These are phyloP conservation scores for Chaetorhynchus papuensis DNA, from an alignment of 2,113 vertebrate genomes.

Conservation along the genomic window DNA sequence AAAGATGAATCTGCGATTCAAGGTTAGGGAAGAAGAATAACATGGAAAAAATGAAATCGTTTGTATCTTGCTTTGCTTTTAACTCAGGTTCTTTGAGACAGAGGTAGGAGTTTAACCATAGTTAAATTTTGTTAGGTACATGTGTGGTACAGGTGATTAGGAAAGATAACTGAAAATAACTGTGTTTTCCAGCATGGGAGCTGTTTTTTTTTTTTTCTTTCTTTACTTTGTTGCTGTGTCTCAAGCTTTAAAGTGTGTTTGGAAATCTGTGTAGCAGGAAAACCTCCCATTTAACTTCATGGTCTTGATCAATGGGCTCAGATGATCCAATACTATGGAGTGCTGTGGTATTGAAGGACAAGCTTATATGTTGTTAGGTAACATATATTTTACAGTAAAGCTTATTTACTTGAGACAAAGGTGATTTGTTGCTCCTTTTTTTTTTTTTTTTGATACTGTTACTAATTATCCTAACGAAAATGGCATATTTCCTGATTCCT, in stretches of 20 bases:
- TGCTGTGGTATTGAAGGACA: neutral
- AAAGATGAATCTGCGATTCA: neutral
- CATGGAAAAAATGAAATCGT: neutral
- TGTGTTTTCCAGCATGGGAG: neutral
- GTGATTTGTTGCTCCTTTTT: neutral
- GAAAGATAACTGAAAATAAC: neutral
- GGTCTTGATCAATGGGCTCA: neutral
- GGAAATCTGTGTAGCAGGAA: neutral
- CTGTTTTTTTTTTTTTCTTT: neutral
- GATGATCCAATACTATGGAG: neutral
- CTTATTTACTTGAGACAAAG: neutral
- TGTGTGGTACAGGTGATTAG: rapidly evolving
- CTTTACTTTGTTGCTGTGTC: neutral
- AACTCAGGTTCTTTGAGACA: neutral
- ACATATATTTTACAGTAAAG: neutral
- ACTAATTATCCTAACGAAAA: neutral
- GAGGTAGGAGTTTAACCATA: neutral
- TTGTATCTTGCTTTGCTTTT: neutral
- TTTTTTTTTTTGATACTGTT: neutral
- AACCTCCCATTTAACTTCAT: neutral
- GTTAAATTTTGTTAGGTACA: neutral
- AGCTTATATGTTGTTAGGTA: neutral
- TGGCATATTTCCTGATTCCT: neutral
- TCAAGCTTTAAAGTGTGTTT: neutral
- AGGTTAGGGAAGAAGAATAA: neutral